Conservation (phyloP, 2,888 invertebrate species). For the Stegophylla sp. region DNA sequence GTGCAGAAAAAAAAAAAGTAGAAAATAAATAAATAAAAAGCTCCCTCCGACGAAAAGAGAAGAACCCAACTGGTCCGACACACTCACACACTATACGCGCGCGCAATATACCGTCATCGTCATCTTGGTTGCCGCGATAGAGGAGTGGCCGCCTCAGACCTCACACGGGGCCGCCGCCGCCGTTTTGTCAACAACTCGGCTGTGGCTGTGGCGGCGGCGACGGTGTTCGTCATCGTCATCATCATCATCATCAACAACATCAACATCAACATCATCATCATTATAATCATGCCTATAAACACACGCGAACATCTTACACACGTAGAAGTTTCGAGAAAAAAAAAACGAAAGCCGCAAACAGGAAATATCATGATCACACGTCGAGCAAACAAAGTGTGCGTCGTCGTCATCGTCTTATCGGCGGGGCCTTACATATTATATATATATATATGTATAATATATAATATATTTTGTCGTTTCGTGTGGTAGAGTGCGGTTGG, state of each 20-base stretch:
- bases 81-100: not conserved
- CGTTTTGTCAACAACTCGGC: slow-evolving; percentile 55
- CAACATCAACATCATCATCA: not conserved
- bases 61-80: not conserved
- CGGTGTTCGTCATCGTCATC: slow-evolving; percentile 1
- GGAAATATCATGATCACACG: slow-evolving; percentile 53
- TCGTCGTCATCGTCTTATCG: slow-evolving; percentile 28
- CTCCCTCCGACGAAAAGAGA: too few relatives aligned
- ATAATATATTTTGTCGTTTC: not conserved
- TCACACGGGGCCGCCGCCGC: slow-evolving; percentile 52
- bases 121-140: not conserved
- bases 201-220: not conserved
- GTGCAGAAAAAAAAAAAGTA: too few relatives aligned
- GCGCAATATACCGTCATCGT: slow-evolving; percentile 16
- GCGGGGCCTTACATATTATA: not conserved
- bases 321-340: slow-evolving; percentile 18
- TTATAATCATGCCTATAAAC: not conserved
- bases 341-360: slow-evolving; percentile 37
- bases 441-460: slow-evolving; percentile 8
- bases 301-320: not conserved
- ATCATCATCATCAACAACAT: not conserved
- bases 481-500: not conserved
- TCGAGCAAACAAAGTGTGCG: slow-evolving; percentile 30
- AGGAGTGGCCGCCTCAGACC: slow-evolving; percentile 48
- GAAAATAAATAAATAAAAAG: too few relatives aligned